These are phyloP conservation scores for Craniophora ligustri DNA, from an alignment of 2,888 invertebrate genomes.

Conservation along the genomic window DNA sequence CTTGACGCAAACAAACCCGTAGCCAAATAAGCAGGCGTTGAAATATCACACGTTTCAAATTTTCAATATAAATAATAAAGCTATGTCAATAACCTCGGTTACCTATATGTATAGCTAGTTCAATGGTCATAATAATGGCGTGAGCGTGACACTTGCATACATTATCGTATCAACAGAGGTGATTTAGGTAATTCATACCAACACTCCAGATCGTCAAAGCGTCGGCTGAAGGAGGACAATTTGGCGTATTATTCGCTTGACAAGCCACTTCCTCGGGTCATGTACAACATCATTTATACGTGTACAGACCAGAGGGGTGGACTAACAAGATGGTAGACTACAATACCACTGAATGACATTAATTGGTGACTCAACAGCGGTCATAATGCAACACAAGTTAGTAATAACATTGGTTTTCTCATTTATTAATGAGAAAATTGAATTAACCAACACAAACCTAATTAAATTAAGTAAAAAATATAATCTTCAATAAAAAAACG, in stretches of 20 bases:
- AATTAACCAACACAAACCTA: not conserved
- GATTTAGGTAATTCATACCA: slow-evolving; percentile 56
- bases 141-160: slow-evolving; percentile 36
- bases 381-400: slow-evolving; percentile 16
- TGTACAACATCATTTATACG: slow-evolving; percentile 37
- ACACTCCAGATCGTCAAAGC: slow-evolving; percentile 46
- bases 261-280: slow-evolving; percentile 69
- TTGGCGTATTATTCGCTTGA: slow-evolving; percentile 74
- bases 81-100: slow-evolving; percentile 37
- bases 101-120: not conserved
- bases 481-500: too few relatives aligned
- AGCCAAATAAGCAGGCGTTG: not conserved
- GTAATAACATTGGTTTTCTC: slow-evolving; percentile 3
- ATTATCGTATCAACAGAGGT: slow-evolving; percentile 50
- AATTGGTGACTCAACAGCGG: slow-evolving; percentile 18
- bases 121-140: slow-evolving; percentile 19
- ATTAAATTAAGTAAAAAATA: not conserved
- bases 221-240: slow-evolving; percentile 60
- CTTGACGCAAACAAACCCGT: not conserved
- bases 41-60: not conserved
- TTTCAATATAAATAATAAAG: slow-evolving; percentile 28
- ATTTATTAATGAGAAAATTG: slow-evolving; percentile 1
- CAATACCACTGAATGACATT: slow-evolving; percentile 22
- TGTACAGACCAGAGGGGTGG: slow-evolving; percentile 40
- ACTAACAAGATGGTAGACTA: slow-evolving; percentile 29